Base-by-base conservation (phyloP, 2,888 invertebrate species). In the Isoperla grammatica region DNA sequence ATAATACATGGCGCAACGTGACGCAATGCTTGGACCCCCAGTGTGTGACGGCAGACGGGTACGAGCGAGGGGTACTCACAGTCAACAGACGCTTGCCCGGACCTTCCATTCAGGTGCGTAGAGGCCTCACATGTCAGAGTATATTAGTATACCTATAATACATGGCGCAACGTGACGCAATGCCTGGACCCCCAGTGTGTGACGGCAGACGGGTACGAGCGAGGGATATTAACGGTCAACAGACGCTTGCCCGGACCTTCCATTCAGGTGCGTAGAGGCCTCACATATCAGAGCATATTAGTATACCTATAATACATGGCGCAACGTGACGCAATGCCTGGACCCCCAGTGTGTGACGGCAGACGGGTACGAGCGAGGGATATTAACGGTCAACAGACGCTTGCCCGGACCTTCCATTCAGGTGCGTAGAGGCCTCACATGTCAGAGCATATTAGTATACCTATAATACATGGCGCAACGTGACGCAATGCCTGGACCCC, bases 31-130 rank as follows among this genome's bases (percentile, higher is more conserved):
- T 37, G 19, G 11, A 29, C 37, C 59, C 57, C 1, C 76, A 79
- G 67, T 81, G 80, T 65, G 71, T 79, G 17, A 65, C 78, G 0
- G 78, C 73, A 0, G 78, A 81, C 68, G 80, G 80, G 1, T 65
- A 72, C 12, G 72, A 75, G 63, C 71, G 76, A 42, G 74, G 75
- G 0, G 69, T 79, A 2, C 71, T 78, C 63, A 71, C 75, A 11
- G 74, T 78, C 22, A 80, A 80, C 69, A 71, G 79, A 22, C 69
- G 72, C 65, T 65, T 79, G 37, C 78, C 79, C 0, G 79, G 79
- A 17, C 79, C 79, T 0, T 61, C 72, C 9, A 76, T 80, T 43
- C 75, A 77, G 69, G 77, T 76, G 49, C 13, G 19, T 5, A 37
- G n/a, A n/a, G n/a, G n/a, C n/a, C n/a, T n/a, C n/a, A n/a, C n/a